Conservation (phyloP, 2,888 invertebrate genomes). For the Epistrophe eligans region DNA sequence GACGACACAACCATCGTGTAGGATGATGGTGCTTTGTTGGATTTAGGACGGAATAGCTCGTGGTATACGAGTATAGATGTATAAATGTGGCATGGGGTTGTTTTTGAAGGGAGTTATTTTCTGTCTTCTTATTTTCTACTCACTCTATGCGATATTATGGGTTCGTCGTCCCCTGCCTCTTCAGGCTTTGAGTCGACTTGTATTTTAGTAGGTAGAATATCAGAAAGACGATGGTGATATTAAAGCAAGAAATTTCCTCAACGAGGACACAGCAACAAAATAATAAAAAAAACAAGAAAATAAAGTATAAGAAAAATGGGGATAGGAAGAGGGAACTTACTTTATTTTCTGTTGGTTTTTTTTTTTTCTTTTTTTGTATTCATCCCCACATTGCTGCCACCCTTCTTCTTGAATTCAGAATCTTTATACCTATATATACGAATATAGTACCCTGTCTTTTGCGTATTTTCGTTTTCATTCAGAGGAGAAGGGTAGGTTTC, state of each 20-base stretch:
- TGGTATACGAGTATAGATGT: conserved; percentile 45
- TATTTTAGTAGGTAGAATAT: conserved; percentile 59
- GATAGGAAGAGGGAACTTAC: conserved; percentile 71
- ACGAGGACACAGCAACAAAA: conserved; percentile 28
- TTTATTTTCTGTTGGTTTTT: conserved; percentile 68
- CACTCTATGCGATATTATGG: conserved; percentile 44
- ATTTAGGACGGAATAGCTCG: conserved; percentile 74
- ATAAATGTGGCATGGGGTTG: conserved; percentile 47
- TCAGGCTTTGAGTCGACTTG: conserved; percentile 49
- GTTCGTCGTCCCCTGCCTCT: conserved; percentile 35
- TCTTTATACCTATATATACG: conserved; percentile 26
- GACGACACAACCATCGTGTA: conserved; percentile 66
- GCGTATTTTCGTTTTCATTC: conserved; percentile 78
- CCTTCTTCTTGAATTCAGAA: conserved; percentile 29
- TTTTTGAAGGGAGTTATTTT: conserved; percentile 56
- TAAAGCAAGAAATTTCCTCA: conserved; percentile 65
- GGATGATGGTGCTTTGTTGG: conserved; percentile 75
- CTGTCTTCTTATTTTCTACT: conserved; percentile 58
- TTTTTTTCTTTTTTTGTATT: conserved; percentile 31
- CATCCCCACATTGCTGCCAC: conserved; percentile 35
- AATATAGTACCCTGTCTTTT: conserved; percentile 48
- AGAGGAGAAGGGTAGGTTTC: conserved; percentile 47
- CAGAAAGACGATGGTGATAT: conserved; percentile 55
- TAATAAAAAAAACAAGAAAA: conserved; percentile 31
- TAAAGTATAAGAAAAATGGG: conserved; percentile 49